Percentiles rank a stretch among this genome's conserved stretches.
Evolutionary conservation across 2,797 vertebrate species (phyloP).

Genomic region (Scolopax rusticola): DNA sequence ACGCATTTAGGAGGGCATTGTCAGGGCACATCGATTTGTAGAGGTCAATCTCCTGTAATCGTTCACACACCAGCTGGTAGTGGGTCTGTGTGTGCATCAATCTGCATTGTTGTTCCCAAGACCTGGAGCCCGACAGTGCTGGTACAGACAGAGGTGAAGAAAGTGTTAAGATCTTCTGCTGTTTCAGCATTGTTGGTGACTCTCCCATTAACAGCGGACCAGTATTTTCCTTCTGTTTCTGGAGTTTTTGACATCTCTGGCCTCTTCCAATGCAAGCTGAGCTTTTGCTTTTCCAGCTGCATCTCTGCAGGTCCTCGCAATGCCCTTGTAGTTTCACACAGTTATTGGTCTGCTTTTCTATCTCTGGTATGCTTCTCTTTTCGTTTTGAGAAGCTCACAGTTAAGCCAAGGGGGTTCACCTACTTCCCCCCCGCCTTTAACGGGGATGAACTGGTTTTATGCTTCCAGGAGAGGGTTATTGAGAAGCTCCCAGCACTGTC

Average conservation of each 20-base stretch:
- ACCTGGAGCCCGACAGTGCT: background rate
- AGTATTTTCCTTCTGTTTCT: background rate
- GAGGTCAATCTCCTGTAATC: background rate
- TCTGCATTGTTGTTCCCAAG: background rate
- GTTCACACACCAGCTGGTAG: background rate
- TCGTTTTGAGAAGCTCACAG: background rate
- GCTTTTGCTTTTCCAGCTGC: background rate
- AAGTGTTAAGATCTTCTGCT: background rate
- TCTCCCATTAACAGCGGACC: background rate
- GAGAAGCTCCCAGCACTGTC: too few species aligned
- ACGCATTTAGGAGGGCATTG: background rate
- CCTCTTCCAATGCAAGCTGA: background rate
- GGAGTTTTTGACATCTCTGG: background rate
- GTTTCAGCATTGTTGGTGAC: background rate
- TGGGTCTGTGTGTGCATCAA: background rate
- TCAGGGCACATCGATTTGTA: background rate
- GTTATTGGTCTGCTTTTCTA: background rate
- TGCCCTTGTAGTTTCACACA: background rate
- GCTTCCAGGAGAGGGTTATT: too few species aligned
- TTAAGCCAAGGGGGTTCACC: background rate
- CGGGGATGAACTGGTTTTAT: too few species aligned
- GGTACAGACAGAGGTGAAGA: background rate
- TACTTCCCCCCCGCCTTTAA: too few species aligned
- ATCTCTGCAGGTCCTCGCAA: background rate
- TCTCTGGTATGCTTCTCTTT: background rate